phyloP scores from a whole-genome alignment of 2,888 invertebrate species.

The Drosophila atripex region DNA sequence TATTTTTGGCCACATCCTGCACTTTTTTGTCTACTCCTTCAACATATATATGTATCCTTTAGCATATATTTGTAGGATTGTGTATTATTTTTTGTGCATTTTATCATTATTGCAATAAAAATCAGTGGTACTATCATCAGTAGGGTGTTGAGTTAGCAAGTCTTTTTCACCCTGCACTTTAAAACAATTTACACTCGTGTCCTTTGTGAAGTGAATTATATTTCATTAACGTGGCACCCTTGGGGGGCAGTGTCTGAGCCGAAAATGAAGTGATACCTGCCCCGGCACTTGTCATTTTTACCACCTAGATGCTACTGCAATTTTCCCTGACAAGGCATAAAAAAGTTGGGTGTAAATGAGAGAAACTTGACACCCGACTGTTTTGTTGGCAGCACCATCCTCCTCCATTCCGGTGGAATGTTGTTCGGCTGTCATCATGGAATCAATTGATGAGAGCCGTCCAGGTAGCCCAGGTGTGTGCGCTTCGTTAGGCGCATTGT shows the following conservation, averaged over 20 bases:
- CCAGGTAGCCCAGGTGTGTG: constrained; percentile 13
- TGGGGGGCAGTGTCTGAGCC: constrained; percentile 12
- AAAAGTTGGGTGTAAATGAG: constrained; percentile 49
- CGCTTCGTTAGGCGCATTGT: constrained; percentile 64
- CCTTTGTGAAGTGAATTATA: constrained; percentile 15
- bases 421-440: constrained; percentile 62
- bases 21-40: constrained; percentile 17
- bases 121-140: neutral
- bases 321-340: constrained; percentile 55
- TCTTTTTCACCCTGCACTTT: neutral
- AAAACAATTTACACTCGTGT: constrained; percentile 7
- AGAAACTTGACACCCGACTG: constrained; percentile 72
- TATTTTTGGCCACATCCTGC: constrained; percentile 54
- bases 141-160: neutral
- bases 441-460: constrained; percentile 66
- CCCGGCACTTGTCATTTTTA: constrained; percentile 17
- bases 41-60: neutral
- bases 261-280: constrained; percentile 22
- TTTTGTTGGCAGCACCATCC: constrained; percentile 22
- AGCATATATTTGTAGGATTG: neutral
- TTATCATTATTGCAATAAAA: neutral
- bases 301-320: constrained; percentile 46
- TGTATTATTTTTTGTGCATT: neutral
- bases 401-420: constrained; percentile 15
- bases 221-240: constrained; percentile 7